A percentile compares a stretch with the other conserved stretches of the same genome.
Evolutionary conservation across 2,113 vertebrate genomes (phyloP).

Genomic region (Scalopus aquaticus): DNA sequence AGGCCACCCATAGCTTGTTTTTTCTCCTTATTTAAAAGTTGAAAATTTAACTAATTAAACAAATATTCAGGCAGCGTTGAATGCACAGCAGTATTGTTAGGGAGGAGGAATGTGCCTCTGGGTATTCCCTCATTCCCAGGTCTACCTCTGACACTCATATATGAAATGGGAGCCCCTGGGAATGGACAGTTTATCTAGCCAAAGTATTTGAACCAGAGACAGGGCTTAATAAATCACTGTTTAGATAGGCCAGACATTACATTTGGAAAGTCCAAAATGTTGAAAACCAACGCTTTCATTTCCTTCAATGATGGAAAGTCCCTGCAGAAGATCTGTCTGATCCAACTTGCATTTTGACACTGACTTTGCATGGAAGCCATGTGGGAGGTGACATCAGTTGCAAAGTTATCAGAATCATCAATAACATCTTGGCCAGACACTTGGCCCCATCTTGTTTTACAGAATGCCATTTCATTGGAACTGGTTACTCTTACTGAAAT

Average conservation of each 20-base stretch:
- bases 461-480: constrained; percentile 73
- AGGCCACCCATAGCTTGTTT: constrained; percentile 85
- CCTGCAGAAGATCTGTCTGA: neutral
- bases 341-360: constrained; percentile 48
- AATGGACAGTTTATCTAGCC: constrained; percentile 14
- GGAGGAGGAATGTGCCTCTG: neutral
- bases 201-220: constrained; percentile 31
- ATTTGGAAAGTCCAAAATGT: constrained; percentile 48
- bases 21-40: constrained; percentile 81
- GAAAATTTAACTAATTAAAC: constrained; percentile 84
- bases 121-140: neutral
- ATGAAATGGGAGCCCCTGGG: neutral
- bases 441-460: constrained; percentile 64
- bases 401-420: constrained; percentile 79
- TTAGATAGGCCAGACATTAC: constrained; percentile 56
- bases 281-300: constrained; percentile 50
- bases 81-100: constrained; percentile 74
- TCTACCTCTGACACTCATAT: constrained; percentile 12
- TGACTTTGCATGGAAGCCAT: constrained; percentile 72
- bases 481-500: constrained; percentile 60
- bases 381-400: constrained; percentile 70
- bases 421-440: constrained; percentile 66
- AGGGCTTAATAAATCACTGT: constrained; percentile 59
- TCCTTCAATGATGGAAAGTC: constrained; percentile 35
- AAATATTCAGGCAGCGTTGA: constrained; percentile 70